Base-by-base conservation (phyloP, 2,113 vertebrate species). In the Mohoua ochrocephala region DNA sequence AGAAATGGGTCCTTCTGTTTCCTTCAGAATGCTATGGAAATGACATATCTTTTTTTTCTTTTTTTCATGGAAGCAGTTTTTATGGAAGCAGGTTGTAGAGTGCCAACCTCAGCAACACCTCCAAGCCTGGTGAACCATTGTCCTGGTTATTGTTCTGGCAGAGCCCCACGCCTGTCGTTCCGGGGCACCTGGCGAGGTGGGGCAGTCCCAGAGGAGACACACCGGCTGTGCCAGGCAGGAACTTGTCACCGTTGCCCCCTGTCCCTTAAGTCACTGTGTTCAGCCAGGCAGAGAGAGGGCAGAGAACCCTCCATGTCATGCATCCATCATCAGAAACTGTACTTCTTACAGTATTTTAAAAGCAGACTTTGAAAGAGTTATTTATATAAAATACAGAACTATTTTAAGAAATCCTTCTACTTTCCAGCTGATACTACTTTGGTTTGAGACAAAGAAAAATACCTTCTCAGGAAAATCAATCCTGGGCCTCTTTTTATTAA, bases 401-500 rank as follows among this genome's bases (percentile, higher is more conserved):
- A 94, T 94, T 90, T 95, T 77, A 95, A 95, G 89, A 93, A 88
- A 70, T 42, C 27, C 7, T 75, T 85, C 87, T 56, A 12, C 52
- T 77, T 90, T 78, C 63, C 89, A 88, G 86, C 75, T 95, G 93
- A 96, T 76, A 77, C 59, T 78, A 74, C 79, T 94, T 94, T 95
- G 81, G 50, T 91, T 94, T 89, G 83, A 91, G 92, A 95, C 84
- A 95, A 96, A 92, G 89, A 67, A 94, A 97, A 96, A 91, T 53
- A 89, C 86, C 68, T 83, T 96, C 56, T 52, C 71, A 87, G 50
- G 84, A 81, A 96, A 96, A 95, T 92, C 87, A 94, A 10, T 75
- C 63, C 92, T 49, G 69, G 94, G 91, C 95, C 87, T 88, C 92
- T 94, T 95, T 92, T 96, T 88, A 95, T 93, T 95, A 94, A 95